Base-by-base conservation (phyloP, 2,113 vertebrate species). In the Porphyrio hochstetteri region DNA sequence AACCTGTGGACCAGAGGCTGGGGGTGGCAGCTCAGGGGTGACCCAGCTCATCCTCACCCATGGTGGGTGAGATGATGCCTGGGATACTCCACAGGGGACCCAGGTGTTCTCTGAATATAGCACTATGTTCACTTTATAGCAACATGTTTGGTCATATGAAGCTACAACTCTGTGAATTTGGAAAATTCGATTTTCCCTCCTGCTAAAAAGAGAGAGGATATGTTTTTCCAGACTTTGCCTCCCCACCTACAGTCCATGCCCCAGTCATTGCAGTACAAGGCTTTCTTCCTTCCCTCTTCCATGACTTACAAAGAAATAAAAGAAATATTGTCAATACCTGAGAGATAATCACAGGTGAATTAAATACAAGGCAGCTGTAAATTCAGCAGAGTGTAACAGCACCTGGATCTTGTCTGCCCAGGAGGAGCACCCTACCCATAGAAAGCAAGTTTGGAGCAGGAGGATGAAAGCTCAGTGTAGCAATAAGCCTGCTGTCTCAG, bases 301-400 rank as follows among this genome's bases (percentile, higher is more conserved):
- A 0, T 0, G 2, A 60, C 36, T 61, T 27, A 40, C 46, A 78
- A 89, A n/a, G 3, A 69, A 90, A 71, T 21, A 33, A 53, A 65
- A 67, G 23, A 63, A 89, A n/a, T 19, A 19, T 16, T 46, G 29
- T 36, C 42, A 46, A 14, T 28, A n/a, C 10, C 17, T 36, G 29
- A 61, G 72, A 70, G 19, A 92, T 23, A 65, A 56, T 17, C 77
- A 11, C 19, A 61, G 19, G 33, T 4, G 4, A 67, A 70, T 44
- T 28, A 74, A 95, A 70, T 24, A 59, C 0, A 3, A 82, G 16
- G 35, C 36, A 48, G 84, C 44, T 38, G 29, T 70, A 75, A 88
- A 46, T 70, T 67, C 56, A 85, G 13, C 16, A 36, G 42, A 72
- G 29, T 4, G 2, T 20, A 64, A n/a, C 0, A 0, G 25, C 38